phyloP scores from a whole-genome alignment of 2,113 vertebrate species.

The Bostrychus sinensis region DNA sequence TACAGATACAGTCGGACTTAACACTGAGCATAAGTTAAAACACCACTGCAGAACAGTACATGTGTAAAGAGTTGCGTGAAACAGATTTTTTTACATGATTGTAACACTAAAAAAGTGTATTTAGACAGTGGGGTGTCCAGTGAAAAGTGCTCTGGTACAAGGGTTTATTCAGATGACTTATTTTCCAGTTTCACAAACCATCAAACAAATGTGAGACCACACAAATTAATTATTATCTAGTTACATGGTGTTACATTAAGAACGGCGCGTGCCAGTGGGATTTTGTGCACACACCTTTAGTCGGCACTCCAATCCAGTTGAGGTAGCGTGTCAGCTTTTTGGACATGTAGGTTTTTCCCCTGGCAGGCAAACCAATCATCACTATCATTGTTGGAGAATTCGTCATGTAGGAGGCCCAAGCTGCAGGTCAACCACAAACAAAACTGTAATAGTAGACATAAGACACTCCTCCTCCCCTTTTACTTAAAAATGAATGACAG shows the following conservation, averaged over 20 bases:
- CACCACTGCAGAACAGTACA: too few species aligned
- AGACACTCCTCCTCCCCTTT: background rate
- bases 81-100: too few species aligned
- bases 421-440: conserved; percentile 65
- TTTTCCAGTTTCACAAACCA: too few species aligned
- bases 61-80: too few species aligned
- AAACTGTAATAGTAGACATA: background rate
- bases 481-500: background rate
- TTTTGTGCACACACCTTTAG: conserved; percentile 83
- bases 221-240: too few species aligned
- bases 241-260: background rate
- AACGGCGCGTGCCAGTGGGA: too few species aligned
- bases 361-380: conserved; percentile 94
- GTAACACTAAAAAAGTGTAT: too few species aligned
- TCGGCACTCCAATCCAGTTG: conserved; percentile 98
- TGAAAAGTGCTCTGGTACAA: too few species aligned
- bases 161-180: too few species aligned
- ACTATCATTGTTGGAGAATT: conserved; percentile 95
- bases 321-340: conserved; percentile 98
- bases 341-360: conserved; percentile 93
- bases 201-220: too few species aligned
- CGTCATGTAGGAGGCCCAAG: conserved; percentile 98
- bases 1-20: too few species aligned
- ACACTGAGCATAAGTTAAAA: background rate
- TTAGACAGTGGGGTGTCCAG: too few species aligned